Conservation (phyloP, 1,140 invertebrate genomes). For the Formica exsecta region DNA sequence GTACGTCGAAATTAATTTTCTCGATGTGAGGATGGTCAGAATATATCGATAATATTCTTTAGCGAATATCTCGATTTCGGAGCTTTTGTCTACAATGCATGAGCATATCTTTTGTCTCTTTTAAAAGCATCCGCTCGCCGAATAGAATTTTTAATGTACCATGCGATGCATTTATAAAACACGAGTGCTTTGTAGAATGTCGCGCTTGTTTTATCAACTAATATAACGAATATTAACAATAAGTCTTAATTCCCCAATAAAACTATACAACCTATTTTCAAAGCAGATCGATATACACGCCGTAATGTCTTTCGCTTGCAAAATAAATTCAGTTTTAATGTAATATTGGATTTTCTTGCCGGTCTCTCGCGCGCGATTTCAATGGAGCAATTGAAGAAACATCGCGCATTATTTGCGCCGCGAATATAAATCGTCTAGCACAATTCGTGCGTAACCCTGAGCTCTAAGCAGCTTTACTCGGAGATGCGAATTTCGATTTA, state of each 20-base stretch:
- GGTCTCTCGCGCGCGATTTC: background rate
- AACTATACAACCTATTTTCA: background rate
- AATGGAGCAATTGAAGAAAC: background rate
- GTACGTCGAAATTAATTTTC: conserved; percentile 29
- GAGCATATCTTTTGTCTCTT: conserved; percentile 6
- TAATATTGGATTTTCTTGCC: conserved; percentile 14
- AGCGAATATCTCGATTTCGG: background rate
- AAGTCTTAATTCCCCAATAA: conserved; percentile 41
- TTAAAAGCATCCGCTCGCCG: conserved; percentile 9
- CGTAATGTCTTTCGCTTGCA: background rate
- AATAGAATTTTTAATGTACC: conserved; percentile 52
- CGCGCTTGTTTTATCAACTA: conserved; percentile 26
- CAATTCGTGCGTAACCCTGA: background rate
- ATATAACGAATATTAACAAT: conserved; percentile 49
- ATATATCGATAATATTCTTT: conserved; percentile 4
- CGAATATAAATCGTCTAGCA: background rate
- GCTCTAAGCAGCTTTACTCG: conserved; percentile 37
- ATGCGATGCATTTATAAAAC: conserved; percentile 39
- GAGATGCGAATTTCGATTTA: conserved; percentile 70
- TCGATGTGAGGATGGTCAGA: background rate
- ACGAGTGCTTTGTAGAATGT: conserved; percentile 3
- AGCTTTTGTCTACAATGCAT: conserved; percentile 36
- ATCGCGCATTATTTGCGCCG: background rate
- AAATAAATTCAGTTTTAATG: conserved; percentile 38
- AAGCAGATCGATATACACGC: conserved; percentile 23